Base-by-base conservation (phyloP, 2,113 vertebrate genomes). In the Gadus macrocephalus region DNA sequence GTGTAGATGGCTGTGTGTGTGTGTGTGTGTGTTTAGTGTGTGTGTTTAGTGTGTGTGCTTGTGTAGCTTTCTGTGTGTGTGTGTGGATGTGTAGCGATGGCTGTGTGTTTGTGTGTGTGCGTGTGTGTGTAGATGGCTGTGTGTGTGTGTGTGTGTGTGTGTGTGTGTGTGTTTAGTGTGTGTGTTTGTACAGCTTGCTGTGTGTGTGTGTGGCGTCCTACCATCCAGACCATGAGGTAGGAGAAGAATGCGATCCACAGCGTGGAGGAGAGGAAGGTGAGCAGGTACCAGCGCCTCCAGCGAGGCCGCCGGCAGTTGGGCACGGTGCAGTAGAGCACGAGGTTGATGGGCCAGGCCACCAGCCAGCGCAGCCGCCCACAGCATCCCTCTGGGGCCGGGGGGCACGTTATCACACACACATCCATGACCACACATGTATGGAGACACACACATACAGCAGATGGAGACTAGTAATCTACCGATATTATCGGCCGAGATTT, bases 191-290 rank as follows among this genome's bases (percentile, higher is more conserved):
- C 49, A 31, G 53, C 35, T 63, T 60, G 28, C 4, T 72, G 63
- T 42, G 70, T 66, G 0, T 53, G 2, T 49, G 53, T 59, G 22
- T 20, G 12, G 12, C 12, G 25, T 58, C 91, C 1, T 86, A 93
- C 93, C 93, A 93, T 93, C 93, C 92, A 93, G 86, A 93, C 93
- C 93, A 93, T 93, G 89, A 93, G 83, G 90, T 93, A 93, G 86
- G 92, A 93, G 84, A 93, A 93, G 68, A 93, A 60, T 59, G 91
- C 92, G 22, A 93, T 93, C 93, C 93, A 93, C 62, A 93, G 89
- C 0, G 92, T 93, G 83, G 93, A 91, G 66, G 81, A 70, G 72
- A 90, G 78, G 75, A 93, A 93, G 68, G 92, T 93, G 74, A 89
- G 75, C 79, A 93, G 90, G 82, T 91, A 93, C 88, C 91, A 93